A percentile compares a stretch with the other conserved stretches of the same genome.
These are phyloP conservation scores for Elysia chlorotica DNA, from an alignment of 1,140 invertebrate genomes.

Conservation along the genomic window DNA sequence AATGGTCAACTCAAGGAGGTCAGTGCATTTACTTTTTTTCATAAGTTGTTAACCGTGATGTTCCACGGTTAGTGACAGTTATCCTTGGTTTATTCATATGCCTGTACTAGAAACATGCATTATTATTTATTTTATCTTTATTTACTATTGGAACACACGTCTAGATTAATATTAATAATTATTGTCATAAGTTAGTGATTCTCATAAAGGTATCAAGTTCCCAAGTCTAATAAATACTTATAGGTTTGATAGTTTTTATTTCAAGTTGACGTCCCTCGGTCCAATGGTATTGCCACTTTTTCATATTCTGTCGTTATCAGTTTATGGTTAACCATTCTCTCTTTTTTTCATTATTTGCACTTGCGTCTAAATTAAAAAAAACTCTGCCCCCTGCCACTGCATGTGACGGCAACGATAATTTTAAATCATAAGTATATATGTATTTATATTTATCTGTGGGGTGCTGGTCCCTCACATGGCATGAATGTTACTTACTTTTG, in stretches of 20 bases:
- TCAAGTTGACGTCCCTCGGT: neutral
- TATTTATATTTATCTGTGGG: too few relatives aligned
- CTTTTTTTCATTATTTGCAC: too few relatives aligned
- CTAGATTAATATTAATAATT: neutral
- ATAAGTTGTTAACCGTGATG: neutral
- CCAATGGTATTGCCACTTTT: too few relatives aligned
- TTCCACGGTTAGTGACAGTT: neutral
- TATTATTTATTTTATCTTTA: neutral
- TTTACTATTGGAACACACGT: neutral
- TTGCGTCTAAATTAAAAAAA: too few relatives aligned
- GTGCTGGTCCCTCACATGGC: too few relatives aligned
- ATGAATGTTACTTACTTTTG: too few relatives aligned
- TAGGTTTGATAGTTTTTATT: neutral
- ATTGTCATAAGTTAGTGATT: neutral
- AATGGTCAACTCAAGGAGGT: slow-evolving; percentile 50
- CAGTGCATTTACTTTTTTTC: neutral
- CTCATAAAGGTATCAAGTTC: too few relatives aligned
- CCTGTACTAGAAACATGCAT: neutral
- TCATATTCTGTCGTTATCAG: too few relatives aligned
- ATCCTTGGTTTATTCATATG: neutral
- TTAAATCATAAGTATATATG: too few relatives aligned
- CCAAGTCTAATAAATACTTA: neutral
- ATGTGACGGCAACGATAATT: too few relatives aligned
- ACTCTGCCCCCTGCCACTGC: too few relatives aligned
- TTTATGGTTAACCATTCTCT: too few relatives aligned